phyloP scores from a whole-genome alignment of 2,113 vertebrate genomes.

The Pseudonaja textilis region DNA sequence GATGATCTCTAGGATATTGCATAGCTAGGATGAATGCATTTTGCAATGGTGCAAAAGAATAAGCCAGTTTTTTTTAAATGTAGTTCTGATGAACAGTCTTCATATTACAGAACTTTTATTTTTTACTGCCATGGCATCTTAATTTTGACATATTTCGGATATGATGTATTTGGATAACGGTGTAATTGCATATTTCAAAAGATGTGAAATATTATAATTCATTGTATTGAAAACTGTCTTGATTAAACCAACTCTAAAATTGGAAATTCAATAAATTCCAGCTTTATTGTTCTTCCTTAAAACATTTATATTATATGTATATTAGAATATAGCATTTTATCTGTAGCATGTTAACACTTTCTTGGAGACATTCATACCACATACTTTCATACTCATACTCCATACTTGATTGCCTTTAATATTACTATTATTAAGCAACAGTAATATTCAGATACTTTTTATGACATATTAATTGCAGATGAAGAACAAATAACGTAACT shows the following conservation, averaged over 20 bases:
- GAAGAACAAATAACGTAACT: slow-evolving; percentile 49
- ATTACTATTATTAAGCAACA: slow-evolving; percentile 9
- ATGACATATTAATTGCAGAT: slow-evolving; percentile 13
- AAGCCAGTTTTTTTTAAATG: neutral
- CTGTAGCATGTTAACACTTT: neutral
- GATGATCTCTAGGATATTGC: neutral
- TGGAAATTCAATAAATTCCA: neutral
- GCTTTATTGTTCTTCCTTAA: neutral
- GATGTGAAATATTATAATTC: neutral
- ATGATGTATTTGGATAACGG: too few species aligned
- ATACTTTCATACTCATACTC: slow-evolving; percentile 3
- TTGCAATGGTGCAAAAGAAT: neutral
- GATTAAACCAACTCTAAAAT: neutral
- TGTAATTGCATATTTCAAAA: neutral
- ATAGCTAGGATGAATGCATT: neutral
- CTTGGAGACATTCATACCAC: neutral
- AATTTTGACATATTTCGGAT: neutral
- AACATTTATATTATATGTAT: neutral
- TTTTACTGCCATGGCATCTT: neutral
- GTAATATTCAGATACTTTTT: slow-evolving; percentile 24
- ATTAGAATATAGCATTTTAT: neutral
- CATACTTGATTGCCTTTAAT: neutral
- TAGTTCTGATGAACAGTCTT: neutral
- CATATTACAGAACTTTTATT: neutral
- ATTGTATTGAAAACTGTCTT: neutral